Evolutionary conservation across 1,140 invertebrate genomes (phyloP).

Genomic region (Drepana arcuata): DNA sequence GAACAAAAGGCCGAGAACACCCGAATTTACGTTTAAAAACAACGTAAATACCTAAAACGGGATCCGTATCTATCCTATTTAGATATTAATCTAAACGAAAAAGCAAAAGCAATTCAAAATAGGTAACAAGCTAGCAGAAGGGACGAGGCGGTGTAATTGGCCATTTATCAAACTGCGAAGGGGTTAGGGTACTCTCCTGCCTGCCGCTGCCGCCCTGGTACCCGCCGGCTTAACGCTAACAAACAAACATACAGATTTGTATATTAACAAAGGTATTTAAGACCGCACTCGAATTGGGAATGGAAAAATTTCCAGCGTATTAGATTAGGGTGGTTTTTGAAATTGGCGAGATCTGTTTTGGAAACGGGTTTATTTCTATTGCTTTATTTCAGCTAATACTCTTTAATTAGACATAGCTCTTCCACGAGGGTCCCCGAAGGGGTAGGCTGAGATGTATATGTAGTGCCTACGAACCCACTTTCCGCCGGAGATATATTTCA

Average conservation of each 20-base stretch:
- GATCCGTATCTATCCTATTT: constrained; percentile 71
- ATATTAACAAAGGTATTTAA: not conserved
- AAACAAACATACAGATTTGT: not conserved
- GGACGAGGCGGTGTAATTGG: constrained; percentile 70
- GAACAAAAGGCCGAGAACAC: constrained; percentile 38
- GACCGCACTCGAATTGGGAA: not conserved
- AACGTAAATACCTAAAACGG: constrained; percentile 63
- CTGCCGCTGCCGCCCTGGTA: constrained; percentile 47
- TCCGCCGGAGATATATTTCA: no score
- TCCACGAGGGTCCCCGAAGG: no score
- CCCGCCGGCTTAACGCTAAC: not conserved
- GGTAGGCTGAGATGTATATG: no score
- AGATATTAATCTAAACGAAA: constrained; percentile 72
- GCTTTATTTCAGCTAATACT: no score
- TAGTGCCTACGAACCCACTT: no score
- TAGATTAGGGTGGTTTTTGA: no score
- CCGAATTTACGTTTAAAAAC: constrained; percentile 70
- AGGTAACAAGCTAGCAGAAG: constrained; percentile 69
- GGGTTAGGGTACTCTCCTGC: constrained; percentile 59
- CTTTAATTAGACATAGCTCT: no score
- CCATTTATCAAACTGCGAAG: constrained; percentile 73
- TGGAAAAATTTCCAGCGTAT: no score
- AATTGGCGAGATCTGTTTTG: no score
- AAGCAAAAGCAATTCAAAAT: constrained; percentile 70
- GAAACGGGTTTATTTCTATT: no score